Percentiles rank a stretch among this genome's conserved stretches.
phyloP scores from a whole-genome alignment of 2,113 vertebrate genomes.

The Morone saxatilis region DNA sequence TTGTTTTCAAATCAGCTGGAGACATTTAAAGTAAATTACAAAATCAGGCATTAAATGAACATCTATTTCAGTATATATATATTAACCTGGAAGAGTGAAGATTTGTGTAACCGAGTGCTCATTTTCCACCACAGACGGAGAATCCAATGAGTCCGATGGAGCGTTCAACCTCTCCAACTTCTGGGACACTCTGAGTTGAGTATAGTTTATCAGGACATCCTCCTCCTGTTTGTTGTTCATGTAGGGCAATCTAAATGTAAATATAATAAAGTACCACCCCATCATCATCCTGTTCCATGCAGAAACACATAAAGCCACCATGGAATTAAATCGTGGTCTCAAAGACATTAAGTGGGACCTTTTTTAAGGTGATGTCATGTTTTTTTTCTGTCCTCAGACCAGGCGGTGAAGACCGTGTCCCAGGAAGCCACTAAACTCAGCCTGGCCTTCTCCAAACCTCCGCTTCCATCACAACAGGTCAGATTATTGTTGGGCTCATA shows the following conservation, averaged over 20 bases:
- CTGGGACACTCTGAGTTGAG: constrained; percentile 91
- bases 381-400: constrained; percentile 78
- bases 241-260: too few relatives aligned
- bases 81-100: not conserved
- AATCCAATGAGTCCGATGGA: constrained; percentile 84
- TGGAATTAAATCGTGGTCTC: not conserved
- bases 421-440: constrained; percentile 93
- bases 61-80: too few relatives aligned
- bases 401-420: constrained; percentile 86
- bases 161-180: constrained; percentile 88
- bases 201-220: not conserved
- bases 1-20: too few relatives aligned
- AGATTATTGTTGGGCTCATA: not conserved
- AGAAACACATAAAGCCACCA: not conserved
- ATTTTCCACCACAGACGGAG: constrained; percentile 84
- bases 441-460: constrained; percentile 87
- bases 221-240: not conserved
- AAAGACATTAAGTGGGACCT: not conserved
- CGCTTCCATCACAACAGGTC: constrained; percentile 87
- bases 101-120: not conserved
- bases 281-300: not conserved
- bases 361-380: not conserved
- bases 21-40: too few relatives aligned
- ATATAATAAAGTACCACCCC: not conserved
- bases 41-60: too few relatives aligned